phyloP scores from a whole-genome alignment of 2,888 invertebrate species.

The Rhodophaea formosa region DNA sequence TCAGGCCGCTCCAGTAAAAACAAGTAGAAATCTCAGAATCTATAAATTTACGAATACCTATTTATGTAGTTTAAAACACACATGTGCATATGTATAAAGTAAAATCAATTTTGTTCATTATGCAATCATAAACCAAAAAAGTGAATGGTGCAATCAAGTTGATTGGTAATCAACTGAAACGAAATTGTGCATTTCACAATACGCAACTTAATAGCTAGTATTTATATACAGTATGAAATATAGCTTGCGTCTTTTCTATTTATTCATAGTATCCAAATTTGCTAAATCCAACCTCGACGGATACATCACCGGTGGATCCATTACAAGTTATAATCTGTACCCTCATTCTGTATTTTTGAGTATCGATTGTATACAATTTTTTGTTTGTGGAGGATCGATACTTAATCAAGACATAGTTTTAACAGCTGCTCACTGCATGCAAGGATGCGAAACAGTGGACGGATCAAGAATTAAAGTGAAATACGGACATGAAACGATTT shows the following conservation, averaged over 20 bases:
- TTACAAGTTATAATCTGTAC: slow-evolving; percentile 24
- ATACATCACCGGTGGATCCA: slow-evolving; percentile 28
- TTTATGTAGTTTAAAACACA: no score
- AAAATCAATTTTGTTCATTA: no score
- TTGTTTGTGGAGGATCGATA: slow-evolving; percentile 36
- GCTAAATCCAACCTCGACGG: slow-evolving; percentile 23
- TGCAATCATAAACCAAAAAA: neutral
- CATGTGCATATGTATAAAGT: no score
- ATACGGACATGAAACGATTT: slow-evolving; percentile 29
- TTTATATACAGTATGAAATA: neutral
- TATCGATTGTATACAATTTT: slow-evolving; percentile 27
- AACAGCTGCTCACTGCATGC: slow-evolving; percentile 36
- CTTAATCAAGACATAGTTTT: slow-evolving; percentile 31
- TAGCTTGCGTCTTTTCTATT: neutral
- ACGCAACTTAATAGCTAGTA: no score
- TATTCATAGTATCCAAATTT: neutral
- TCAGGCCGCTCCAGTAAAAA: no score
- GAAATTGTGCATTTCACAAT: neutral
- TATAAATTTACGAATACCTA: no score
- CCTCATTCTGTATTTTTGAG: slow-evolving; percentile 32
- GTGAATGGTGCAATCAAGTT: neutral
- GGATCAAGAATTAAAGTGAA: slow-evolving; percentile 5
- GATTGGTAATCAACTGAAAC: neutral
- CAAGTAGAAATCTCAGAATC: no score
- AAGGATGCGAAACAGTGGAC: slow-evolving; percentile 12